Base-by-base conservation (phyloP, 2,113 vertebrate species). In the Zingel zingel region DNA sequence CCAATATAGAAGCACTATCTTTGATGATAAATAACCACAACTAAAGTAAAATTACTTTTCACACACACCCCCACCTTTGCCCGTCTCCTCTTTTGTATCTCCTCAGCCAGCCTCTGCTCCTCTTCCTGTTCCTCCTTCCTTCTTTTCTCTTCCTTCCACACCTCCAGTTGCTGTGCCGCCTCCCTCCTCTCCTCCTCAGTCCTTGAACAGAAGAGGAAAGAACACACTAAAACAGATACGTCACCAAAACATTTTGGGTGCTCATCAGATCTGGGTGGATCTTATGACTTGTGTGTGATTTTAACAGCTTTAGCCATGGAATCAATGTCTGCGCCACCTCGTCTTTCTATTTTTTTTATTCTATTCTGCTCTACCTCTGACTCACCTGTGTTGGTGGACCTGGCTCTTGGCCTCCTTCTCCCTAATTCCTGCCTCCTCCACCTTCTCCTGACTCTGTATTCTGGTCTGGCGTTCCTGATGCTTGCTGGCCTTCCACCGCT, bases 401-500 rank as follows among this genome's bases (percentile, higher is more conserved):
- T 90, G 90, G 83, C 88, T 94, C 63, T 0, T 45, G 21, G 92
- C 89, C 61, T 81, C 86, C 39, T 67, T 69, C 78, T 89, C 82
- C 57, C 80, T 90, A 45, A 56, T 82, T 16, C 90, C 63, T 4
- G 73, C 71, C 33, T 93, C 93, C 56, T 93, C 93, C 7, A 67
- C 75, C 72, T 95, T 94, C 62, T 94, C 88, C 73, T 96, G 96
- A 54, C 88, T 78, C 82, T 95, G 96, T 65, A 95, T 84, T 5
- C 92, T 89, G 47, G 77, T 83, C 79, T 95, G 90, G 25, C 80
- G 96, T 86, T 96, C 94, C 88, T 91, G 89, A 56, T 94, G 87
- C 69, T 95, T 96, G 76, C 92, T 95, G 69, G 91, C 86, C 93
- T 95, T 98, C 97, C 98, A 98, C 48, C 90, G 95, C 67, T 94